Base-by-base conservation (phyloP, 2,113 vertebrate species). In the Passer domesticus region DNA sequence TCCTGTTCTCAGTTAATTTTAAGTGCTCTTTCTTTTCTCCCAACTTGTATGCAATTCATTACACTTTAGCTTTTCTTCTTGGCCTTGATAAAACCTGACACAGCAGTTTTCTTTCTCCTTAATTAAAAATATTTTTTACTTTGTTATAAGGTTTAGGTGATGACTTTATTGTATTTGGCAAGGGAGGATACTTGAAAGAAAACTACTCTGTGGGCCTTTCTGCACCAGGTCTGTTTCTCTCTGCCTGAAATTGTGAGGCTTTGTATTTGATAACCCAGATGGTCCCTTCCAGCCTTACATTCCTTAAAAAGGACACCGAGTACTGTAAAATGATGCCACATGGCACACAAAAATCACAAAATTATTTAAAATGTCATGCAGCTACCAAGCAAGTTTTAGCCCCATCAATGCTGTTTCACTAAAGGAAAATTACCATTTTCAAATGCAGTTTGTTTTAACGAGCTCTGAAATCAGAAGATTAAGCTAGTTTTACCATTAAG, bases 241-340 rank as follows among this genome's bases (percentile, higher is more conserved):
- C 44, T 69, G 56, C 72, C 63, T 95, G 27, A 27, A 74, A 58
- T 43, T 30, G 46, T n/a, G 43, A 88, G 43, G 46, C 33, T 92
- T 67, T 90, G 53, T 83, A 33, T 83, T 52, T 80, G 85, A 63
- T 93, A 94, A 93, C 95, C 94, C 96, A 97, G 92, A 94, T 90
- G 92, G 95, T 95, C 76, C 72, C 59, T 90, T 88, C 90, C 74
- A 59, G 33, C 80, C 76, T 77, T 86, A 70, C 59, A 67, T 28
- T 88, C 55, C 76, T 89, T 62, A 50, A 37, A 92, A 95, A 92
- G 89, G 81, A 95, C 89, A 80, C 55, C 0, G 25, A 80, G 87
- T 93, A 68, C 94, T 89, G 79, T 74, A 77, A 86, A 76, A 11
- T 77, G 52, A 63, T 87, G 67, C 81, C 91, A 92, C 81, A 94